A percentile compares a stretch with the other conserved stretches of the same genome.
Evolutionary conservation across 1,140 invertebrate genomes (phyloP).

Genomic region (Heliothis virescens): DNA sequence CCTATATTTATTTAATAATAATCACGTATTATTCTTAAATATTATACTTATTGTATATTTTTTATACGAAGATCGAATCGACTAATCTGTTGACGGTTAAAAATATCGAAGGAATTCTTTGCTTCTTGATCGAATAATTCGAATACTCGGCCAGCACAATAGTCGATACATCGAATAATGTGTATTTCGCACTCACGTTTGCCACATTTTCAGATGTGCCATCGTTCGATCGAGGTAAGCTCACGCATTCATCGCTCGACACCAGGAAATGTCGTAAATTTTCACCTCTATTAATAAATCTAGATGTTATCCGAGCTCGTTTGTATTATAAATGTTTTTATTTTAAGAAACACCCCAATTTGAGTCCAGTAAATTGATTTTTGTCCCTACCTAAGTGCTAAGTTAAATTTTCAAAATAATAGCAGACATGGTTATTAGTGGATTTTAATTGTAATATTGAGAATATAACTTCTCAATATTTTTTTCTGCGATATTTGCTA

Average conservation of each 20-base stretch:
- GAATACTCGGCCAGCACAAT: constrained; percentile 38
- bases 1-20: not conserved
- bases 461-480: not conserved
- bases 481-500: not conserved
- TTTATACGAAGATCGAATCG: constrained; percentile 20
- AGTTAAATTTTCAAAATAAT: no score
- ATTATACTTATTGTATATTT: not conserved
- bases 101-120: not conserved
- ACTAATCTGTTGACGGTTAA: constrained; percentile 33
- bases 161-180: constrained; percentile 48
- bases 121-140: not conserved
- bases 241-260: constrained; percentile 64
- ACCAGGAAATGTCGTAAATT: constrained; percentile 79
- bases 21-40: not conserved
- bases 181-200: constrained; percentile 66
- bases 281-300: constrained; percentile 62
- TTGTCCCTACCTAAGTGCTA: not conserved
- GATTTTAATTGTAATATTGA: no score
- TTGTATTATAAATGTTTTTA: constrained; percentile 25
- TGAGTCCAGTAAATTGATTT: not conserved
- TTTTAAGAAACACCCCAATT: not conserved
- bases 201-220: constrained; percentile 81
- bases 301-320: constrained; percentile 42
- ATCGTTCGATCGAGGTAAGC: constrained; percentile 80
- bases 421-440: no score